These are phyloP conservation scores for Drosophila parabipectinata DNA, from an alignment of 1,140 invertebrate species.

Conservation along the genomic window DNA sequence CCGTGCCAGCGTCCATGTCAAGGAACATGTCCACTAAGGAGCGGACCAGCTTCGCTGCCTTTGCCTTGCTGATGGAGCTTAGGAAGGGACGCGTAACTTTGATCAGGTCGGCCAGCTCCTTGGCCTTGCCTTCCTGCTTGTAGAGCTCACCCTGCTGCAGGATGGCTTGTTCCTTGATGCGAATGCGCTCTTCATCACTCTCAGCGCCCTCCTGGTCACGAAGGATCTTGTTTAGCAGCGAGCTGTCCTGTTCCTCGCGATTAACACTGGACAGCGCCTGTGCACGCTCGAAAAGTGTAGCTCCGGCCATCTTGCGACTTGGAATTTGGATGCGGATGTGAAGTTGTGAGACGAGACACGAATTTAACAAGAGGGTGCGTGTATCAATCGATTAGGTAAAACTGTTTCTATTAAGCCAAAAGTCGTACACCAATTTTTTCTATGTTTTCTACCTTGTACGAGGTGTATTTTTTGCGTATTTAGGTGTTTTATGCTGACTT, in stretches of 20 bases:
- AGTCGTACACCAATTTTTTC: slow-evolving; percentile 31
- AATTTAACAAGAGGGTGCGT: slow-evolving; percentile 24
- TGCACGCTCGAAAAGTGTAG: slow-evolving; percentile 92
- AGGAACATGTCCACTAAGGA: slow-evolving; percentile 98
- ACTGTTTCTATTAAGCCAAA: slow-evolving; percentile 30
- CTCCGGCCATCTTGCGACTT: slow-evolving; percentile 89
- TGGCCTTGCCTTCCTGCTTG: slow-evolving; percentile 96
- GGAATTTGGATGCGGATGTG: slow-evolving; percentile 37
- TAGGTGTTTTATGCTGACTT: slow-evolving; percentile 57
- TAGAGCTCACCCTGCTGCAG: slow-evolving; percentile 94
- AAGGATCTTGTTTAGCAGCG: slow-evolving; percentile 89
- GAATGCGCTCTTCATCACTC: slow-evolving; percentile 94
- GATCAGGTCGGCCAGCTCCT: slow-evolving; percentile 96
- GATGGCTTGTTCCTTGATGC: slow-evolving; percentile 95
- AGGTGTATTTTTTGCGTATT: slow-evolving; percentile 60
- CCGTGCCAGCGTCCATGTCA: slow-evolving; percentile 97
- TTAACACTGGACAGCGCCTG: slow-evolving; percentile 89
- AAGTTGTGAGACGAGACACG: slow-evolving; percentile 15
- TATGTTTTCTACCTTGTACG: slow-evolving; percentile 35
- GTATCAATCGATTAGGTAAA: slow-evolving; percentile 32
- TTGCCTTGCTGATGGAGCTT: slow-evolving; percentile 97
- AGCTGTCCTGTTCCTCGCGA: slow-evolving; percentile 88
- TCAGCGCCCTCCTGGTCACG: slow-evolving; percentile 88
- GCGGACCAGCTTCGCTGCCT: slow-evolving; percentile 98
- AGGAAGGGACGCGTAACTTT: slow-evolving; percentile 97